Evolutionary conservation across 2,797 vertebrate genomes (phyloP).

Genomic region (Diceros bicornis): DNA sequence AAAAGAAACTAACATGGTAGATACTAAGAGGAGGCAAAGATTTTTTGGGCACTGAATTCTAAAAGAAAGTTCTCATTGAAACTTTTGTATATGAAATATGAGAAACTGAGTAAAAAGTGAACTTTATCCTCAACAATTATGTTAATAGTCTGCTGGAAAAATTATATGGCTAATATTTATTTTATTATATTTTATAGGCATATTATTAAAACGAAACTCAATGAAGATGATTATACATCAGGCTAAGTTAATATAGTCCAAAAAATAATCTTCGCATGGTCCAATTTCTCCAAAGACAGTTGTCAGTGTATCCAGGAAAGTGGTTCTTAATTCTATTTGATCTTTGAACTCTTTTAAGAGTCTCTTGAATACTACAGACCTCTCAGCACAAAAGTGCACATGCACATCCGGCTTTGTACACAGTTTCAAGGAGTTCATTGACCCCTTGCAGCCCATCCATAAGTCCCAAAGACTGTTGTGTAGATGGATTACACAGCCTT

Average conservation of each 20-base stretch:
- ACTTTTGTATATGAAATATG: neutral
- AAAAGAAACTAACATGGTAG: neutral
- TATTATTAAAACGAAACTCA: slow-evolving; percentile 41
- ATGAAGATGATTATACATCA: neutral
- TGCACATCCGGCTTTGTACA: neutral
- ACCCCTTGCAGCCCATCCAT: neutral
- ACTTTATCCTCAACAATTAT: neutral
- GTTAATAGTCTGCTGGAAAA: neutral
- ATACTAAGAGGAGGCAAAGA: neutral
- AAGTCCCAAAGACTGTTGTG: neutral
- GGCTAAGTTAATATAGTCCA: neutral
- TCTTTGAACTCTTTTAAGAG: neutral
- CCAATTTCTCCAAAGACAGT: neutral
- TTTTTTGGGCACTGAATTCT: neutral
- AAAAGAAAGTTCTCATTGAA: neutral
- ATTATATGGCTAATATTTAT: neutral
- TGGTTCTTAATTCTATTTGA: slow-evolving; percentile 15
- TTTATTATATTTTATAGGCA: neutral
- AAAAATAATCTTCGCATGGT: neutral
- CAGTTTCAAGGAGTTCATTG: neutral
- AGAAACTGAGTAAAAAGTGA: neutral
- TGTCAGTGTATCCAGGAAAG: neutral
- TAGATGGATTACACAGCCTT: neutral
- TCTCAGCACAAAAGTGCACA: slow-evolving; percentile 20
- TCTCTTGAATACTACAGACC: neutral